Evolutionary conservation across 2,113 vertebrate genomes (phyloP).

Genomic region (Dicaeum eximium): DNA sequence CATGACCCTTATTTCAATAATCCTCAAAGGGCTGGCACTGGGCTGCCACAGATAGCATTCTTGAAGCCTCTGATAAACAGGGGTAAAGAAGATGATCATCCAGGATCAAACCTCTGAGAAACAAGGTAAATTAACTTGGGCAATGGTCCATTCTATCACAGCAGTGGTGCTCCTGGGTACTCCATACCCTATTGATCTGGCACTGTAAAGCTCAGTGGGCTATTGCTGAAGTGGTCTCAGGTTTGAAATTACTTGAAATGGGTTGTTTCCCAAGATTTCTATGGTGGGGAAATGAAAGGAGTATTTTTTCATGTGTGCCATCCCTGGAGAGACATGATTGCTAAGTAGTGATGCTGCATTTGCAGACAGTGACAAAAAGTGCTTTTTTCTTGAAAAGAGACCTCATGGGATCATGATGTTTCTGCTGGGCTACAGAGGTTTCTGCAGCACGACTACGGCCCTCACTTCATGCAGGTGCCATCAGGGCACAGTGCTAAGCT

Average conservation of each 20-base stretch:
- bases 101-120: not conserved
- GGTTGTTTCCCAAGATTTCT: not conserved
- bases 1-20: not conserved
- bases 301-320: not conserved
- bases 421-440: not conserved
- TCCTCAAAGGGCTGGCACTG: not conserved
- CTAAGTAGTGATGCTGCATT: not conserved
- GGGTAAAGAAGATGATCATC: not conserved
- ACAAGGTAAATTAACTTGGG: not conserved
- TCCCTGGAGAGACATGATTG: not conserved
- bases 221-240: not conserved
- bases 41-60: not conserved
- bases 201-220: not conserved
- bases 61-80: not conserved
- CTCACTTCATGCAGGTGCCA: not conserved
- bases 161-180: not conserved
- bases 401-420: not conserved
- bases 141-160: not conserved
- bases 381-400: not conserved
- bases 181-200: not conserved
- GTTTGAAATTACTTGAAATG: not conserved
- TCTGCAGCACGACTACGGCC: not conserved
- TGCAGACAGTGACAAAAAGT: not conserved
- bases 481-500: not conserved
- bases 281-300: not conserved